Base-by-base conservation (phyloP, 2,797 vertebrate species). In the Peromyscus eremicus region DNA sequence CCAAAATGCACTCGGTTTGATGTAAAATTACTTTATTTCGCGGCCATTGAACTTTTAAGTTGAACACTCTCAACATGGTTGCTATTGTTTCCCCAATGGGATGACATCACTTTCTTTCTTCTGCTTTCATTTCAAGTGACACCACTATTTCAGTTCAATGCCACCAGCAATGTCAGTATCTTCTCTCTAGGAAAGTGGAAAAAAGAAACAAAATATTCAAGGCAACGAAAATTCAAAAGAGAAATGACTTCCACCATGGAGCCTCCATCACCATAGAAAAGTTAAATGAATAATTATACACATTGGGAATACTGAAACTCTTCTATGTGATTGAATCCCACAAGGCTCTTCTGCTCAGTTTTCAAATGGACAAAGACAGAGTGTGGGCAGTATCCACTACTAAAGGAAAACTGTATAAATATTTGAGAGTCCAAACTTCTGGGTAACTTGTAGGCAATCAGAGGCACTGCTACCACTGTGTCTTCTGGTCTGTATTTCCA, bases 41-140 rank as follows among this genome's bases (percentile, higher is more conserved):
- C 8, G 2, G 34, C 6, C 1, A 7, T n/a, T 19, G 16, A 17
- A 19, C 32, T 70, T n/a, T n/a, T 7, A 7, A 19, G n/a, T n/a
- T 70, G 34, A 70, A n/a, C 16, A 21, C n/a, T 71, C 19, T 19
- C 37, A 71, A 71, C 17, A 71, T 4, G 71, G 34, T n/a, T 21
- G 17, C n/a, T 71, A 4, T 34, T 68, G 66, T 5, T 68, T 34
- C 32, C 32, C 66, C 13, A 7, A 5, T 34, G 16, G 34, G 7
- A n/a, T 68, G 34, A n/a, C 3, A n/a, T 71, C 68, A 71, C 34
- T 71, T 71, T 7, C 16, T n/a, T n/a, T 21, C 34, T 71, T 71
- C 37, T 71, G 17, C 16, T 71, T 71, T 71, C 62, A 19, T 71
- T 71, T n/a, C 66, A 70, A 70, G 32, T 34, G 14, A 70, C 34